A percentile compares a stretch with the other conserved stretches of the same genome.
Evolutionary conservation across 53 echinoderm and acorn worm genomes (phyloP).

Genomic region (Actinopyga echinites): DNA sequence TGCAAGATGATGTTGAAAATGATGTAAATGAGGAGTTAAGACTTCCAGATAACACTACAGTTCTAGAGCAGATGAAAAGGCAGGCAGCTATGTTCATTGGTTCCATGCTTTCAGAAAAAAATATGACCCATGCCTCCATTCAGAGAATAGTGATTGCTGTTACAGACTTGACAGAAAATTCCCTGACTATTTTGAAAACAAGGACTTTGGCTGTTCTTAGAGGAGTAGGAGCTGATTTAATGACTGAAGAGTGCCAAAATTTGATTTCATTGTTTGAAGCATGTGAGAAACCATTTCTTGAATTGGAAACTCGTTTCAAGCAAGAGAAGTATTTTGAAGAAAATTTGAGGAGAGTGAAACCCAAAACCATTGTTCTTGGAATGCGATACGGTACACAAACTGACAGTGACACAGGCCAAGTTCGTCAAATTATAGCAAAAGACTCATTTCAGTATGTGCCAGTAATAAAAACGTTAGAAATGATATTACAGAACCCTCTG

Average conservation of each 20-base stretch:
- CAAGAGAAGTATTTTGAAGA: conserved; percentile 29
- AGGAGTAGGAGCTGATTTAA: background rate
- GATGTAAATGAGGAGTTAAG: background rate
- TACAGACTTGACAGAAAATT: conserved; percentile 9
- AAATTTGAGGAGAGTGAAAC: conserved; percentile 32
- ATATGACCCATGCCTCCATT: conserved; percentile 43
- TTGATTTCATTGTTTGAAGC: conserved; percentile 5
- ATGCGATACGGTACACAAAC: conserved; percentile 22
- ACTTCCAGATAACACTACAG: background rate
- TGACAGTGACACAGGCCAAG: conserved; percentile 17
- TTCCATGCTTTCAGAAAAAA: conserved; percentile 35
- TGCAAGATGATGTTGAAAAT: conserved; percentile 9
- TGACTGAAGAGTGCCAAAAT: background rate
- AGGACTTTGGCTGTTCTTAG: background rate
- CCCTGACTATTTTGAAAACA: conserved; percentile 12
- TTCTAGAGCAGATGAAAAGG: background rate
- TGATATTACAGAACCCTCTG: conserved; percentile 10
- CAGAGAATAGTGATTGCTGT: conserved; percentile 25
- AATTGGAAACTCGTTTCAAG: conserved; percentile 35
- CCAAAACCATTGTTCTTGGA: conserved; percentile 36
- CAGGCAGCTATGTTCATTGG: conserved; percentile 43
- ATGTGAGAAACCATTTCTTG: conserved; percentile 34
- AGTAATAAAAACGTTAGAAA: conserved; percentile 6
- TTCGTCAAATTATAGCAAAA: conserved; percentile 12
- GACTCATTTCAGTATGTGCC: conserved; percentile 41